phyloP scores from a whole-genome alignment of 1,140 invertebrate genomes.

The Leptopilina boulardi region DNA sequence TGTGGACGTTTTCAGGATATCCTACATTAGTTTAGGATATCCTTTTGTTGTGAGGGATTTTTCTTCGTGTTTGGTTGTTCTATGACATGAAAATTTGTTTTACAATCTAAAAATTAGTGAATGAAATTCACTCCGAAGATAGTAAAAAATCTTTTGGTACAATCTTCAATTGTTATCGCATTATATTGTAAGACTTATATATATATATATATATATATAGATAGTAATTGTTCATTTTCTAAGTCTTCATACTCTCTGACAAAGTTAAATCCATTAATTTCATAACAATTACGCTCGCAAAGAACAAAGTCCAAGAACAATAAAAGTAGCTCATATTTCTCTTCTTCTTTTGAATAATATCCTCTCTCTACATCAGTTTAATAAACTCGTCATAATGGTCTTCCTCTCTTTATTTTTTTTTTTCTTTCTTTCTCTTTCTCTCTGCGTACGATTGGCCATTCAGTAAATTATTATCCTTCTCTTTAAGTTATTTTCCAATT shows the following conservation, averaged over 20 bases:
- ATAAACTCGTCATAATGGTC: background rate
- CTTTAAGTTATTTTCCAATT: constrained; percentile 7
- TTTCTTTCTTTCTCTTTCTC: background rate
- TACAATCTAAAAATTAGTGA: too few relatives aligned
- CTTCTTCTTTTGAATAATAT: background rate
- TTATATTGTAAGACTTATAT: background rate
- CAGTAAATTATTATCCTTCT: background rate
- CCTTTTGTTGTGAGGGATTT: too few relatives aligned
- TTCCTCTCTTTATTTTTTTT: background rate
- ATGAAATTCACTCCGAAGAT: too few relatives aligned
- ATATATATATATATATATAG: background rate
- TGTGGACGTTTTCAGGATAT: too few relatives aligned
- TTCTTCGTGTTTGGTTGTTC: too few relatives aligned
- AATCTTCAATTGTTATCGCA: too few relatives aligned
- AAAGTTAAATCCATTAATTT: background rate
- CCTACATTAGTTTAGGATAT: too few relatives aligned
- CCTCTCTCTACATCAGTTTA: background rate
- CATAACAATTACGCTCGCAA: background rate
- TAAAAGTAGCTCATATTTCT: background rate
- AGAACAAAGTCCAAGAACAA: background rate
- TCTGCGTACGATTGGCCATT: background rate
- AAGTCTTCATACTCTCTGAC: background rate
- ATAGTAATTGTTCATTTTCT: background rate
- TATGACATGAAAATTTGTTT: too few relatives aligned
- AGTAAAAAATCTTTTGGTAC: too few relatives aligned